Evolutionary conservation across 1,140 invertebrate species (phyloP).

Genomic region (Zeugodacus cucurbitae): DNA sequence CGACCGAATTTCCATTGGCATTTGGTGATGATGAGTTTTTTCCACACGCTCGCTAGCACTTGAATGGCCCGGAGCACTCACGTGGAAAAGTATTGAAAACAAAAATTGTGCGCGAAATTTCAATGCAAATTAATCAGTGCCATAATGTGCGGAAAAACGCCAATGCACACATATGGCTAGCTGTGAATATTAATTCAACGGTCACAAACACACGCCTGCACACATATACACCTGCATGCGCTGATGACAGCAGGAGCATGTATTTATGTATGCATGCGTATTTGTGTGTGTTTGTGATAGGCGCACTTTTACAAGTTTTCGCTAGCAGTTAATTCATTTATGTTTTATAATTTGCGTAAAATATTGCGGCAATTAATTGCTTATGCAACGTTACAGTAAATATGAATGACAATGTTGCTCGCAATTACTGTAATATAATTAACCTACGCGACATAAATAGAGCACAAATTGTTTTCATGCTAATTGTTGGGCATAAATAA

Average conservation of each 20-base stretch:
- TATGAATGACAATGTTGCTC: neutral
- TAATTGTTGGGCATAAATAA: neutral
- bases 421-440: neutral
- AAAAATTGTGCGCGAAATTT: conserved; percentile 1
- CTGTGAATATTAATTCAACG: neutral
- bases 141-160: neutral
- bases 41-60: neutral
- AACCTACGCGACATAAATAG: neutral
- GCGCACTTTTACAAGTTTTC: neutral
- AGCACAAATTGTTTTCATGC: neutral
- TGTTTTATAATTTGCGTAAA: neutral
- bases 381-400: neutral
- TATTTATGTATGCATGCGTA: neutral
- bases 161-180: neutral
- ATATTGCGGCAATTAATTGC: neutral
- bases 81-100: neutral
- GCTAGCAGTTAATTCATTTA: neutral
- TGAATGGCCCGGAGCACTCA: neutral
- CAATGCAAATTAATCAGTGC: neutral
- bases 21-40: neutral
- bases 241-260: neutral
- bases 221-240: neutral
- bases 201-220: neutral
- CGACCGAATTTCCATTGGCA: conserved; percentile 8
- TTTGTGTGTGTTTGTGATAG: neutral